These are phyloP conservation scores for Babyrousa celebensis DNA, from an alignment of 2,797 vertebrate genomes.

Conservation along the genomic window DNA sequence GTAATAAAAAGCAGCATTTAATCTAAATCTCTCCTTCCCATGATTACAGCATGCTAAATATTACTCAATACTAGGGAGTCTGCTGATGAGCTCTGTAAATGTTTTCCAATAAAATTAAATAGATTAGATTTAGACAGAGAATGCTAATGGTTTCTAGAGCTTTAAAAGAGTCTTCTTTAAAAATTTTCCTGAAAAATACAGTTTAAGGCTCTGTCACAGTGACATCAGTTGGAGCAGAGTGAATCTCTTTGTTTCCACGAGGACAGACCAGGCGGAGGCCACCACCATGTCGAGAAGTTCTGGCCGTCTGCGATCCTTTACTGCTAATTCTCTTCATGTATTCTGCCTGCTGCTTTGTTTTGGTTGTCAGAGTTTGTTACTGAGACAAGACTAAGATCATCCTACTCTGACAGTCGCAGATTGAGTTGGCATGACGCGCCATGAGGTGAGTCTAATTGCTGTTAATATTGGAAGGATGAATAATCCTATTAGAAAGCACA, in stretches of 20 bases:
- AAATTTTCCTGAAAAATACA: constrained; percentile 65
- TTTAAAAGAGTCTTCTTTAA: constrained; percentile 69
- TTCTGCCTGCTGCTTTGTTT: constrained; percentile 78
- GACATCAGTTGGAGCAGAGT: background rate
- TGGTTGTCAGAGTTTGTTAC: constrained; percentile 85
- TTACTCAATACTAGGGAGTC: constrained; percentile 75
- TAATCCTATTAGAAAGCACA: constrained; percentile 76
- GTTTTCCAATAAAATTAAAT: constrained; percentile 88
- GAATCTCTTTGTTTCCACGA: background rate
- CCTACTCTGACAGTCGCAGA: constrained; percentile 38
- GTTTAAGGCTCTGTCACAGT: background rate
- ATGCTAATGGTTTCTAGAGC: constrained; percentile 73
- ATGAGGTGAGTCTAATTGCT: constrained; percentile 86
- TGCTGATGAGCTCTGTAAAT: constrained; percentile 87
- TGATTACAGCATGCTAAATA: constrained; percentile 87
- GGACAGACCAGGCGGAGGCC: background rate
- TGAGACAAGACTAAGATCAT: constrained; percentile 79
- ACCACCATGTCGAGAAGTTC: background rate
- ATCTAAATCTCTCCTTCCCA: constrained; percentile 84
- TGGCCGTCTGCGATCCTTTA: background rate
- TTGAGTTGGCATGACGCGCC: constrained; percentile 68
- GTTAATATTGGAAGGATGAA: constrained; percentile 81
- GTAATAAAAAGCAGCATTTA: constrained; percentile 87
- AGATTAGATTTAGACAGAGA: constrained; percentile 83
- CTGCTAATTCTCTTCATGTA: constrained; percentile 62